These are phyloP conservation scores for Peromyscus maniculatus DNA, from an alignment of 2,113 vertebrate genomes.

Conservation along the genomic window DNA sequence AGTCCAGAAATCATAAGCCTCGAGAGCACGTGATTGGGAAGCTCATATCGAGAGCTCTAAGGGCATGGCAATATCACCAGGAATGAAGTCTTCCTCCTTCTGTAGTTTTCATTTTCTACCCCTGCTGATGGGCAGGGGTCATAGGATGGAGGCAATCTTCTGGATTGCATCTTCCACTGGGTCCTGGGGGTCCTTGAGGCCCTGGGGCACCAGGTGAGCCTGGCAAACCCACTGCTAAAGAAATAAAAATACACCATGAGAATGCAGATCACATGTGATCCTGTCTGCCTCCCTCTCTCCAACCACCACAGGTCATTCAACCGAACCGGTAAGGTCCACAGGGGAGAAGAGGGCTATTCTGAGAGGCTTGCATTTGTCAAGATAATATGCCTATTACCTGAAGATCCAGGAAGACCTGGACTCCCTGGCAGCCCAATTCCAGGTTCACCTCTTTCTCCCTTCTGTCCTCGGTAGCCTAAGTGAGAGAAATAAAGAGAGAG, in stretches of 20 bases:
- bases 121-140: constrained; percentile 81
- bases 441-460: constrained; percentile 97
- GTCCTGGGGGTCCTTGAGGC: constrained; percentile 91
- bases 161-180: constrained; percentile 92
- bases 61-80: constrained; percentile 63
- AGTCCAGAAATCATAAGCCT: constrained; percentile 63
- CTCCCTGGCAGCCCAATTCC: constrained; percentile 95
- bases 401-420: constrained; percentile 91
- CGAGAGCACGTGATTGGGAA: background rate
- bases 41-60: background rate
- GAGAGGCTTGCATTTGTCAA: background rate
- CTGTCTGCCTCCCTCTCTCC: background rate
- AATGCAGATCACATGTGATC: background rate
- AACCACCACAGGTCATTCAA: background rate
- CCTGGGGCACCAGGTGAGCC: constrained; percentile 88
- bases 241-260: constrained; percentile 85
- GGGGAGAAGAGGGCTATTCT: background rate
- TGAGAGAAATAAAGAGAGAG: constrained; percentile 66
- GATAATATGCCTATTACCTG: constrained; percentile 89
- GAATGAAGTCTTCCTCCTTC: constrained; percentile 31
- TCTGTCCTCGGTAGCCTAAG: constrained; percentile 97
- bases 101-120: constrained; percentile 82
- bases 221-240: constrained; percentile 87
- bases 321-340: background rate
- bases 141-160: constrained; percentile 90